Conservation (phyloP, 1,140 invertebrate species). For the Drosophila tani region DNA sequence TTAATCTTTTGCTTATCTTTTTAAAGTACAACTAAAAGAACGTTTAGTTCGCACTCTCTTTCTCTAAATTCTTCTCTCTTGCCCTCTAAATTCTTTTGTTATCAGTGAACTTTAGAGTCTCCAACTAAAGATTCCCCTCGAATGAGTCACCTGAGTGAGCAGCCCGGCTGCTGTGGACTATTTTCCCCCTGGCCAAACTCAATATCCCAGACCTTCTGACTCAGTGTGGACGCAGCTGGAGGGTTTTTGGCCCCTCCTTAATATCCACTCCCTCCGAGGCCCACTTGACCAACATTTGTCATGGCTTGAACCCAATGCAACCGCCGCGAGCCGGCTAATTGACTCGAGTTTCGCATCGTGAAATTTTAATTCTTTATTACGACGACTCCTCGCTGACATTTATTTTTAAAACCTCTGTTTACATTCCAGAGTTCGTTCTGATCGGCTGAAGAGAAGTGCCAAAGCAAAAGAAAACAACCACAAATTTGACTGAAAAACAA, state of each 20-base stretch:
- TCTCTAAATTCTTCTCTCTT: not conserved
- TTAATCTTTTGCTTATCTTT: conserved; percentile 4
- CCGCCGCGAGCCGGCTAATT: conserved; percentile 42
- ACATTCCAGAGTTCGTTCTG: conserved; percentile 45
- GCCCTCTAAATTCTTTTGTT: conserved; percentile 2
- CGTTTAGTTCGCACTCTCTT: not conserved
- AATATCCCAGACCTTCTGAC: conserved; percentile 22
- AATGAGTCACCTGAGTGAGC: conserved; percentile 17
- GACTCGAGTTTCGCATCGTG: conserved; percentile 43
- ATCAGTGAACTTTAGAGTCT: not conserved
- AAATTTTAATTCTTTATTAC: conserved; percentile 51
- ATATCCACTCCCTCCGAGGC: conserved; percentile 12
- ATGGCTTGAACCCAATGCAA: conserved; percentile 49
- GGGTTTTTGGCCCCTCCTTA: conserved; percentile 33
- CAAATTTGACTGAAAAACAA: conserved; percentile 6
- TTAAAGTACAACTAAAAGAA: not conserved
- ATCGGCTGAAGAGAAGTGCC: conserved; percentile 19
- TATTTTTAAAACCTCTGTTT: conserved; percentile 67
- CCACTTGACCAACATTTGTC: conserved; percentile 67
- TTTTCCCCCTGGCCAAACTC: not conserved
- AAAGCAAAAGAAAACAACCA: conserved; percentile 20
- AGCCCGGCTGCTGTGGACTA: conserved; percentile 15
- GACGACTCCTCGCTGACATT: conserved; percentile 17
- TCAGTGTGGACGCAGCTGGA: conserved; percentile 43
- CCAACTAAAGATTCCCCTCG: not conserved